Evolutionary conservation across 53 echinoderm and acorn worm genomes (phyloP).

Genomic region (Mesocentrotus franciscanus): DNA sequence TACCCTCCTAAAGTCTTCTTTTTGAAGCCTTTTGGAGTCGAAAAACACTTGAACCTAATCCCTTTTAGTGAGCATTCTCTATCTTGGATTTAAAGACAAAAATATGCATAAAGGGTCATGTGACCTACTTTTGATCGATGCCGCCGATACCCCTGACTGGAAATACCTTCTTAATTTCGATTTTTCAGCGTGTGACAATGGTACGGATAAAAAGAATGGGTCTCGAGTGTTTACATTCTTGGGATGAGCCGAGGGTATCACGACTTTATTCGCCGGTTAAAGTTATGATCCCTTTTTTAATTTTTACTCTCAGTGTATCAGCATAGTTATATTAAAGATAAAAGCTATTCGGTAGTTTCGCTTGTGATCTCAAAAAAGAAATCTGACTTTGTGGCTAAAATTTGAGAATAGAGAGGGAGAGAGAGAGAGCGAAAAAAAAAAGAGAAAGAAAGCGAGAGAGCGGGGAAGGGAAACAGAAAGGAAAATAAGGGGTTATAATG

Average conservation of each 20-base stretch:
- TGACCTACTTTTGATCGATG: neutral
- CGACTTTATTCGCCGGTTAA: neutral
- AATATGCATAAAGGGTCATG: constrained; percentile 26
- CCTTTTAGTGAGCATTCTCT: neutral
- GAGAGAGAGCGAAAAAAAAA: neutral
- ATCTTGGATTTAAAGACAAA: neutral
- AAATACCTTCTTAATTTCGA: constrained; percentile 19
- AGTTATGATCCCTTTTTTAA: too few relatives aligned
- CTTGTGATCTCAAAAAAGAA: too few relatives aligned
- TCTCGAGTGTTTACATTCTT: neutral
- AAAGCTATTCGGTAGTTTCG: too few relatives aligned
- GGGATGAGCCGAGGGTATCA: neutral
- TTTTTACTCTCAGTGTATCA: too few relatives aligned
- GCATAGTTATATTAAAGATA: too few relatives aligned
- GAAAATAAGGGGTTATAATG: too few relatives aligned
- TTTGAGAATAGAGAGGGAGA: neutral
- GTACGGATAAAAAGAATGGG: neutral
- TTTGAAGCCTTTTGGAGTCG: constrained; percentile 12
- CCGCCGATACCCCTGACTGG: neutral
- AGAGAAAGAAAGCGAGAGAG: neutral
- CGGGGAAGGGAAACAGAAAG: neutral
- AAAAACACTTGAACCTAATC: constrained; percentile 36
- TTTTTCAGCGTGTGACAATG: neutral
- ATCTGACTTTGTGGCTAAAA: too few relatives aligned
- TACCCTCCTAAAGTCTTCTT: neutral